phyloP scores from a whole-genome alignment of 2,888 invertebrate species.

The Apotomis turbidana region DNA sequence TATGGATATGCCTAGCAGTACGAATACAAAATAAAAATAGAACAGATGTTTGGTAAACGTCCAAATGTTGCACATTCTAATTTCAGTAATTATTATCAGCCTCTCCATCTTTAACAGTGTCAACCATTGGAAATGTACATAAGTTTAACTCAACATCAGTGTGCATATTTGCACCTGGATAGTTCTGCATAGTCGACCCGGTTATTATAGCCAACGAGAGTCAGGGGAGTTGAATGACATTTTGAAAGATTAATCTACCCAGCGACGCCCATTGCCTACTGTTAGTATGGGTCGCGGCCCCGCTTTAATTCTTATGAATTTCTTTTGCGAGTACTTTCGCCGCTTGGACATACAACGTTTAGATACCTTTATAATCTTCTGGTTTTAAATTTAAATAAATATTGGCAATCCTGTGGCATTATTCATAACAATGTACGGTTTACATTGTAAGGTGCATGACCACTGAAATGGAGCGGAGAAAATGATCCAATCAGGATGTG shows the following conservation, averaged over 20 bases:
- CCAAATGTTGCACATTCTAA: no score
- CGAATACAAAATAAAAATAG: no score
- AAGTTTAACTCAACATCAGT: neutral
- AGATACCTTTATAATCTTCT: neutral
- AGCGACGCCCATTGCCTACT: slow-evolving; percentile 22
- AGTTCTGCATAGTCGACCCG: slow-evolving; percentile 6
- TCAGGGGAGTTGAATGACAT: slow-evolving; percentile 21
- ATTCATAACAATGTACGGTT: no score
- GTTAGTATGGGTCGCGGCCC: slow-evolving; percentile 22
- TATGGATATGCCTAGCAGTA: no score
- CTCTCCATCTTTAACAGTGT: no score
- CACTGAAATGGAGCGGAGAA: no score
- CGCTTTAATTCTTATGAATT: slow-evolving; percentile 12
- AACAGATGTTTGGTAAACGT: no score
- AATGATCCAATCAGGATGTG: no score
- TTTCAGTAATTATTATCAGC: no score
- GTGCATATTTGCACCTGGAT: neutral
- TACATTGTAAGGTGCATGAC: no score
- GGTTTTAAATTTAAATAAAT: no score
- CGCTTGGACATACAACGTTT: slow-evolving; percentile 12
- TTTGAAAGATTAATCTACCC: slow-evolving; percentile 22
- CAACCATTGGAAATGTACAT: neutral
- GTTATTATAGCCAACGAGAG: slow-evolving; percentile 8
- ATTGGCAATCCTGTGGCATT: no score
- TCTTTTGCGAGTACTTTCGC: neutral